Evolutionary conservation across 2,113 vertebrate species (phyloP).

Genomic region (Pithys albifrons): DNA sequence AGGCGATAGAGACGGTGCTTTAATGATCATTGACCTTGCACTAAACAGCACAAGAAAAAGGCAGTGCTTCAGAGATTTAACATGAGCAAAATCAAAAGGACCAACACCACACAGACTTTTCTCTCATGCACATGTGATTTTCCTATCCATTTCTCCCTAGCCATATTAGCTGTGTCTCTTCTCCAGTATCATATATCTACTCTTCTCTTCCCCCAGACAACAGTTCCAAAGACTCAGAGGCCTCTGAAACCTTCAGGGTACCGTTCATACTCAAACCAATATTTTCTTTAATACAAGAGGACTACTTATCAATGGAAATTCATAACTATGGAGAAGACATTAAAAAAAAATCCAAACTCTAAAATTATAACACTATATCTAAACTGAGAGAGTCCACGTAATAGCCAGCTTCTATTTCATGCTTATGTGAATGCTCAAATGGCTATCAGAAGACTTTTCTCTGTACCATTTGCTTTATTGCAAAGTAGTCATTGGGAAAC

Average conservation of each 20-base stretch:
- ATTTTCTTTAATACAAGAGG: background rate
- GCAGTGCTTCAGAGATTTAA: background rate
- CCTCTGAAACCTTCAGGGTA: background rate
- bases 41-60: background rate
- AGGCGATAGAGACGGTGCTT: background rate
- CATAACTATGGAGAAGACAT: background rate
- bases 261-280: background rate
- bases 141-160: background rate
- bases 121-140: background rate
- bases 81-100: background rate
- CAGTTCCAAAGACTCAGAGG: background rate
- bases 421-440: background rate
- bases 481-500: conserved; percentile 5
- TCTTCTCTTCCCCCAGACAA: background rate
- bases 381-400: background rate
- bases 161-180: background rate
- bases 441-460: background rate
- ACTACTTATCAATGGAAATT: background rate
- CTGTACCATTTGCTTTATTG: background rate
- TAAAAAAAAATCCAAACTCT: background rate
- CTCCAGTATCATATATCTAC: accelerated
- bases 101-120: background rate
- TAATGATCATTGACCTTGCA: background rate
- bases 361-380: background rate
- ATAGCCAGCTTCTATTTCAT: conserved; percentile 3